A percentile compares a stretch with the other conserved stretches of the same genome.
Conservation (phyloP, 2,113 vertebrate species). For the Erythrocercus mccallii region DNA sequence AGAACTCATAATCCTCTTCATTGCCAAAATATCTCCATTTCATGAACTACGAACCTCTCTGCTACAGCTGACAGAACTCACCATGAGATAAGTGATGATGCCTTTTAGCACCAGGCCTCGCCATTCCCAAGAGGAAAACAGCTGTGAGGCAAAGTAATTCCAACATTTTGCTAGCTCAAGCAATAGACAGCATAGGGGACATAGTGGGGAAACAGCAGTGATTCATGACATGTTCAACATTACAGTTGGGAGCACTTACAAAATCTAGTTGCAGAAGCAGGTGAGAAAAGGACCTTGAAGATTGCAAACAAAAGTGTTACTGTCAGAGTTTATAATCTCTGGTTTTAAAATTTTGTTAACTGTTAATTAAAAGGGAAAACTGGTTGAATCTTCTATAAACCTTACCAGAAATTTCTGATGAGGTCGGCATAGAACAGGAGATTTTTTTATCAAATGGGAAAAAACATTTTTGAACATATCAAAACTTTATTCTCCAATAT, state of each 20-base stretch:
- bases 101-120: background rate
- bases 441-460: background rate
- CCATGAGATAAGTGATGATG: background rate
- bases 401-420: background rate
- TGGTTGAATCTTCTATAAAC: background rate
- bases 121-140: background rate
- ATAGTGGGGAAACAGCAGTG: background rate
- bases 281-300: background rate
- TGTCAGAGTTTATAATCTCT: background rate
- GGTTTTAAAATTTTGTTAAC: background rate
- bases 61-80: background rate
- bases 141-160: background rate
- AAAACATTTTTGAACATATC: background rate
- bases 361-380: background rate
- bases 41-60: background rate
- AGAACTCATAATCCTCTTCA: background rate
- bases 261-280: background rate
- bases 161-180: background rate
- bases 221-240: background rate
- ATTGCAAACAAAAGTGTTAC: background rate
- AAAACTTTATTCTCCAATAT: background rate
- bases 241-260: background rate
- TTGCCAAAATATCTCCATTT: background rate
- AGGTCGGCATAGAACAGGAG: background rate
- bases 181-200: background rate